Evolutionary conservation across 2,113 vertebrate species (phyloP), one percentile per base, ranked within the genome.

Genomic region (Cyprinus carpio): DNA sequence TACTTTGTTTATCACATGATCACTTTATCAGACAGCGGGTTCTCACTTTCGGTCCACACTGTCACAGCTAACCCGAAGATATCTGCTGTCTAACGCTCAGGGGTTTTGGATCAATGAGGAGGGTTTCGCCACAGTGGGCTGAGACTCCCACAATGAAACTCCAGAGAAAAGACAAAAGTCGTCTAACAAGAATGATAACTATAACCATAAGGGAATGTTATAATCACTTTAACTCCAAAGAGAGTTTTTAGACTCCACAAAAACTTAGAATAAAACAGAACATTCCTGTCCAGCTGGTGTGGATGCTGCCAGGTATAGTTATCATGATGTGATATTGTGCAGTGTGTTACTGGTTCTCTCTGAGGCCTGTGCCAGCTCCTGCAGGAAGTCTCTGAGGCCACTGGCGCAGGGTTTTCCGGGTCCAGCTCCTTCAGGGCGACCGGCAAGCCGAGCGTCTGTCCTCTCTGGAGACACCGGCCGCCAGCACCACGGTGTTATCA

Each of bases 321-420:
- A n/a, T n/a, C n/a, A n/a, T n/a, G n/a, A n/a, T 37, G 6, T 37
- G 34, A 37, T 37, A 37, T 37, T 37, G 79, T 69, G 49, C 11
- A 29, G 18, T 3, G 65, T 31, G 34, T 75, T 78, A 99, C 97
- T 95, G 96, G 91, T 2, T 98, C 96, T 83, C 93, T 91, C 90
- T 98, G 97, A 0, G 95, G 49, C 0, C 95, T 95, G 82, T 95
- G 93, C 78, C n/a, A 98, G 95, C 90, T 98, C 96, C 31, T 93
- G 95, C 37, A 99, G 92, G 90, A 99, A 98, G 6, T 97, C 97
- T 78, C 94, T 92, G 81, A 98, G 95, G 0, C 96, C 94, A 0
- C 90, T 92, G n/a, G 2, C 94, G 92, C 75, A 98, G 96, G 0
- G 90, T 91, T 78, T n/a, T 99, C 97, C 0, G 96, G 94, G 79